Base-by-base conservation (phyloP, 2,888 invertebrate genomes). In the Helicoverpa assulta region DNA sequence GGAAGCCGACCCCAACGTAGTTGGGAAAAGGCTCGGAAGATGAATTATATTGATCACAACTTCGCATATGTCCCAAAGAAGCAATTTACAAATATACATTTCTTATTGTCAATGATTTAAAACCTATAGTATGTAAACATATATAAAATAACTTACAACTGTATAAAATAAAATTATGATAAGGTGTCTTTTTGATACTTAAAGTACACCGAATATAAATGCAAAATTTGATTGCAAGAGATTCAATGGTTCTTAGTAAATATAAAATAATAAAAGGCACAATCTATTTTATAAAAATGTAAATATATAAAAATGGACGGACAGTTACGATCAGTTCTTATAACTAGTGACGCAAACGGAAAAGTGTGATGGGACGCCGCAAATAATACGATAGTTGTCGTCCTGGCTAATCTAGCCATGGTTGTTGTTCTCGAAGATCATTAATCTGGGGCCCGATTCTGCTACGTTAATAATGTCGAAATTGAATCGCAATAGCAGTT, bases 241-340 rank as follows among this genome's bases (percentile, higher is more conserved):
- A 47, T 47, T 47, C 47, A 47, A n/a, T 4, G 14, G 43, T 5
- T 43, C 43, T 16, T 43, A 5, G 14, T 33, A 43, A 14, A 14
- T 43, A 16, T 43, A 43, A 43, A 43, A 43, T 12, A 40, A 64
- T 40, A 47, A 21, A 29, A 10, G 0, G 1, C 18, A 43, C 10
- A 12, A 12, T 26, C 6, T 52, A 26, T 62, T 26, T 10, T 43
- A 8, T 47, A 50, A 1, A 33, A 50, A 16, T 52, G 3, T 26
- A 40, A 40, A 37, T 57, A 37, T 7, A 2, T 12, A 16, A 21
- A 52, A 61, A 37, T 73, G 74, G 74, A 75, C 74, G 74, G 74
- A 75, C 18, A 14, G 2, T 52, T 56, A 43, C 16, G 21, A 66
- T 78, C 74, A 21, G 29, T 61, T 53, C 79, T 78, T 65, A 73